Conservation (phyloP, 1,140 invertebrate species). For the Holcopasites calliopsidis region DNA sequence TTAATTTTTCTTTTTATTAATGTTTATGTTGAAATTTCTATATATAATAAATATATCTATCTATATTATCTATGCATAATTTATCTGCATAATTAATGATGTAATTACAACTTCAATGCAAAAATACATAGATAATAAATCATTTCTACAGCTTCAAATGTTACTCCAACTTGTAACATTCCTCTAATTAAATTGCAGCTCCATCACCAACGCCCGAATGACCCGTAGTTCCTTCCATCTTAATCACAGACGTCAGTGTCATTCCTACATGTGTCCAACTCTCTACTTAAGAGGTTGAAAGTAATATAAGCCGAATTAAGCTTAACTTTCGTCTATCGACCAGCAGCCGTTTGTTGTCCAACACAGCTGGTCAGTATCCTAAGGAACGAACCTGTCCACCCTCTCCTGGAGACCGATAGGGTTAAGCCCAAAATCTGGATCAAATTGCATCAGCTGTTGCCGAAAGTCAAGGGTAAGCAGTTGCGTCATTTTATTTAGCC, state of each 20-base stretch:
- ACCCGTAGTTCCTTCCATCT: not conserved
- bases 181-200: not conserved
- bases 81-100: too few relatives aligned
- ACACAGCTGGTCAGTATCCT: slow-evolving; percentile 70
- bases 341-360: slow-evolving; percentile 67
- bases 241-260: not conserved
- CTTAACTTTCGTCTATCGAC: slow-evolving; percentile 60
- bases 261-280: slow-evolving; percentile 10
- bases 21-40: not conserved
- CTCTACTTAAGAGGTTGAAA: slow-evolving; percentile 9
- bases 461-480: slow-evolving; percentile 36
- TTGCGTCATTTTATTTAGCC: slow-evolving; percentile 46
- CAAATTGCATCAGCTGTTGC: slow-evolving; percentile 65
- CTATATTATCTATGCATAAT: too few relatives aligned
- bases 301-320: slow-evolving; percentile 56
- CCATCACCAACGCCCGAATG: not conserved
- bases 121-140: too few relatives aligned
- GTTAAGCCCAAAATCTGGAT: slow-evolving; percentile 64
- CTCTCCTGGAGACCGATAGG: slow-evolving; percentile 53
- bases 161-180: not conserved
- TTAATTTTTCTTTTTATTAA: not conserved
- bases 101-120: too few relatives aligned
- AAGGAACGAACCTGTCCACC: slow-evolving; percentile 50
- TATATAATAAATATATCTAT: not conserved
- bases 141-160: not conserved